Conservation (phyloP, 2,888 invertebrate species). For the Apotomis turbidana region DNA sequence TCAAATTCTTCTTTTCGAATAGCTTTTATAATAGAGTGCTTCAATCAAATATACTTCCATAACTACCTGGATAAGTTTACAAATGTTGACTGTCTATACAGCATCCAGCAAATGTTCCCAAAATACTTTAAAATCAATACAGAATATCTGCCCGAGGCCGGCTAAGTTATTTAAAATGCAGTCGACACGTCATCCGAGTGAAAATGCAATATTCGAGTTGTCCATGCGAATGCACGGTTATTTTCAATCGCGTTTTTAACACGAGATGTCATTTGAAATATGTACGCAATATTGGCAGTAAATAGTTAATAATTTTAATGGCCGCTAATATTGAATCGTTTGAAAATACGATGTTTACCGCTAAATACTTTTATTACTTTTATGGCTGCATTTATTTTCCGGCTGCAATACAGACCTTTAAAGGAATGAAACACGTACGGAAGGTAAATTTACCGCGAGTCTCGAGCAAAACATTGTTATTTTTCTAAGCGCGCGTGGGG, state of each 20-base stretch:
- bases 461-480: conserved; percentile 36
- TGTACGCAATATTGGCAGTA: conserved; percentile 8
- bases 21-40: background rate
- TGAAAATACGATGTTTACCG: background rate
- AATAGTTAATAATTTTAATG: background rate
- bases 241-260: conserved; percentile 65
- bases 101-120: conserved; percentile 47
- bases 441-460: conserved; percentile 38
- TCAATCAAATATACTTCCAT: conserved; percentile 10
- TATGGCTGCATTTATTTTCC: conserved; percentile 22
- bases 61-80: background rate
- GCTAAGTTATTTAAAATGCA: conserved; percentile 81
- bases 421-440: conserved; percentile 40
- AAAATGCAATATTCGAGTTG: conserved; percentile 77
- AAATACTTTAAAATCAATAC: conserved; percentile 72
- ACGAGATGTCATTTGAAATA: conserved; percentile 37
- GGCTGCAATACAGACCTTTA: conserved; percentile 34
- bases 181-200: conserved; percentile 77
- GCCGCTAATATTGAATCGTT: background rate
- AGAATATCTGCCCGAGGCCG: conserved; percentile 55
- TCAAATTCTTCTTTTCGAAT: background rate
- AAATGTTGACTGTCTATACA: background rate
- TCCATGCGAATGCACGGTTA: conserved; percentile 72
- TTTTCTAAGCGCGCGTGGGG: conserved; percentile 33
- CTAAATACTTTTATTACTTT: conserved; percentile 19